Base-by-base conservation (phyloP, 2,113 vertebrate genomes). In the Delphinus delphis region DNA sequence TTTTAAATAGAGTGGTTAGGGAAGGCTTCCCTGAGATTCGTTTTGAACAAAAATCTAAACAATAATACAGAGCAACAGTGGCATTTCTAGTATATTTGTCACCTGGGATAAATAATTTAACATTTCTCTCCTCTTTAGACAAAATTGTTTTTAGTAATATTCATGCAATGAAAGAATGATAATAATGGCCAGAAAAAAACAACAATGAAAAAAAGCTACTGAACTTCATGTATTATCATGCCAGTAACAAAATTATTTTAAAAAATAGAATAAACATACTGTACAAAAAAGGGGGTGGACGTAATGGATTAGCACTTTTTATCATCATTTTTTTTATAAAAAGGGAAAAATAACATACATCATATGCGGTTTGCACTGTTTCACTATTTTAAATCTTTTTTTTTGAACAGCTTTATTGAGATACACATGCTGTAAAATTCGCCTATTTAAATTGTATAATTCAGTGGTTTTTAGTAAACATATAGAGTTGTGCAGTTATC, bases 141-240 rank as follows among this genome's bases (percentile, higher is more conserved):
- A 92, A 83, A 94, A 74, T 55, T 88, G 21, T 53, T 95, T 73
- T 88, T 76, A 90, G 80, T 70, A 76, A 70, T 70, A 80, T 88
- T 93, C 6, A 38, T 41, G 36, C 13, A 88, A 36, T 58, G 26
- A 53, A 93, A 67, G 58, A n/a, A 94, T 38, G 38, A 85, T 47
- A 83, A 68, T 67, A 82, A 83, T 92, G 41, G 5, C 38, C 28
- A 67, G 65, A 67, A 88, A 36, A 65, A 87, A 67, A 63, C 18
- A 21, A 28, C 4, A 73, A 81, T 65, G 62, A 62, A 67, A 79
- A 81, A 68, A 60, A 65, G 41, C 87, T 44, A n/a, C 73, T 67
- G 44, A 83, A 53, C 7, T 67, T 97, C 8, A 79, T 83, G 44
- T 81, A 41, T 53, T 96, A 62, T 85, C 53, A 86, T 85, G 6